Percentiles rank a stretch among this genome's conserved stretches.
Conservation (phyloP, 2,797 vertebrate species). For the Tragopan temminckii region DNA sequence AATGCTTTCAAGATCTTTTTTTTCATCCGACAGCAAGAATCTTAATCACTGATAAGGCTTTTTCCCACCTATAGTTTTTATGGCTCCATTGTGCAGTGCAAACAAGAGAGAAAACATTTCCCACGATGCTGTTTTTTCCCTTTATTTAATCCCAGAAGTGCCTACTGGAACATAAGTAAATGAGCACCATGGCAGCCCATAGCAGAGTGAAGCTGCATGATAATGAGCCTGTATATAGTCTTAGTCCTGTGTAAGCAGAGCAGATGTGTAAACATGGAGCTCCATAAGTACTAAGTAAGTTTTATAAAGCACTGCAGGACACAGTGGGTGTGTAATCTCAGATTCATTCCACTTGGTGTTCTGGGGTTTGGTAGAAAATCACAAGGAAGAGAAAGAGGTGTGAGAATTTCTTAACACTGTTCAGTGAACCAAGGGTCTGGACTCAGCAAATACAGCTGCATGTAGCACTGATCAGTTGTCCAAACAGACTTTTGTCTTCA, state of each 20-base stretch:
- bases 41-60: neutral
- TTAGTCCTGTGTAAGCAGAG: neutral
- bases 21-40: neutral
- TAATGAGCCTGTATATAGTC: neutral
- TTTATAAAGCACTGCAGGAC: neutral
- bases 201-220: neutral
- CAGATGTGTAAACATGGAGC: neutral
- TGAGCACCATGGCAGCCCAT: neutral
- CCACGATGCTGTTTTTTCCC: neutral
- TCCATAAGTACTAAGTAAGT: neutral
- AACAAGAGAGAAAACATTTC: neutral
- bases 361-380: neutral
- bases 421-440: rapidly evolving
- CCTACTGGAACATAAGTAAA: neutral
- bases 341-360: neutral
- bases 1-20: neutral
- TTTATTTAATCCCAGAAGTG: neutral
- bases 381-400: neutral
- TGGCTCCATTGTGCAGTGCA: neutral
- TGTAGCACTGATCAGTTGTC: neutral
- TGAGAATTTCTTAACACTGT: neutral
- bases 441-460: neutral
- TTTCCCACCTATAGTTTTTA: neutral
- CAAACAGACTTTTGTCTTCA: neutral
- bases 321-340: neutral